These are phyloP conservation scores for Labroides dimidiatus DNA, from an alignment of 2,797 vertebrate species.

Conservation along the genomic window DNA sequence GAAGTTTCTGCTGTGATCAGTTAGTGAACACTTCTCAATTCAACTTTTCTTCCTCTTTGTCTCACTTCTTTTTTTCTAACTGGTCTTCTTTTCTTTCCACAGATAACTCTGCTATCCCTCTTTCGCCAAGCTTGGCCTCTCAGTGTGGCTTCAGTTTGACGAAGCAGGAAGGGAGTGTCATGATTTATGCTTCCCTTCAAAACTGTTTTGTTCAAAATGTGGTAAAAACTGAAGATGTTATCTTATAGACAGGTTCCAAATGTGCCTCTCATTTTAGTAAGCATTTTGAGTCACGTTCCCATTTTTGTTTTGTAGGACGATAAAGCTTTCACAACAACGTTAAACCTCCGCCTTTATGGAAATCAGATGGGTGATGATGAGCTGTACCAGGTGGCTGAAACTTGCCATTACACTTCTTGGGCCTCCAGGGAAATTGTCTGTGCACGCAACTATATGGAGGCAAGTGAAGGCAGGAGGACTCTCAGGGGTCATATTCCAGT, in stretches of 20 bases:
- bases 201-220: conserved; percentile 80
- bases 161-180: conserved; percentile 53
- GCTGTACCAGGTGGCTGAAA: conserved; percentile 70
- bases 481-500: conserved; percentile 1
- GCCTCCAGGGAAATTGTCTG: conserved; percentile 82
- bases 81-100: neutral
- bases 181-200: conserved; percentile 78
- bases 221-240: conserved; percentile 53
- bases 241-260: neutral
- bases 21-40: conserved; percentile 29
- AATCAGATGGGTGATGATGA: conserved; percentile 49
- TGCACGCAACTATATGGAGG: conserved; percentile 85
- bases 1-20: conserved; percentile 67
- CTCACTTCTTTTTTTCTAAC: neutral
- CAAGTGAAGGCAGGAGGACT: conserved; percentile 53
- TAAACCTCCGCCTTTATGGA: conserved; percentile 68
- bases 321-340: conserved; percentile 62
- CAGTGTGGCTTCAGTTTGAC: conserved; percentile 82
- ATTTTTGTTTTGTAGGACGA: conserved; percentile 72
- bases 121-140: conserved; percentile 68
- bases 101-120: conserved; percentile 63
- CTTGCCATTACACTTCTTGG: conserved; percentile 74
- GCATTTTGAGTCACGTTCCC: neutral
- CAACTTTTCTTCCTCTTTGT: rapidly evolving
- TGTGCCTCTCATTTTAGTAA: neutral